Base-by-base conservation (phyloP, 2,113 vertebrate species). In the Apeltes quadracus region DNA sequence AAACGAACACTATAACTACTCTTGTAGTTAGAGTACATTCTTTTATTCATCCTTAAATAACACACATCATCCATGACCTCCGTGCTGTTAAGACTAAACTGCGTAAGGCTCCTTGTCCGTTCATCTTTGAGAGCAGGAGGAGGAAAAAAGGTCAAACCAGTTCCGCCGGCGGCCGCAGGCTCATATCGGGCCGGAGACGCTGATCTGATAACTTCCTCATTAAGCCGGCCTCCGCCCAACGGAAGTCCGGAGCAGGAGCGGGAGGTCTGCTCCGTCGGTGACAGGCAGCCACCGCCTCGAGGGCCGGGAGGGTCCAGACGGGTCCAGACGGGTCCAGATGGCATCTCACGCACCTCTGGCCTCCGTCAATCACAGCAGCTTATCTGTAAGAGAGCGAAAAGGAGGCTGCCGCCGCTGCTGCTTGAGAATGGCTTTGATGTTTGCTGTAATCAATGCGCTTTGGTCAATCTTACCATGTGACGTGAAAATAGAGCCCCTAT, bases 181-280 rank as follows among this genome's bases (percentile, higher is more conserved):
- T 77, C 61, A 66, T 87, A 81, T 85, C 84, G 82, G 87, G 70
- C 55, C 79, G 75, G 83, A 83, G 79, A 84, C 84, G 29, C 81
- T 90, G 85, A 91, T 90, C 87, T 84, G 86, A 89, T 89, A 87
- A 87, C 39, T 61, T 82, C 79, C 88, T 90, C 85, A 88, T 91
- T 91, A 92, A n/a, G 71, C 51, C n/a, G 13, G 61, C 78, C 79
- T 68, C 25, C 27, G 68, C 78, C 73, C 43, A 67, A 63, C 11
- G 25, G 78, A 78, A 82, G 71, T 36, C 59, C 20, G 58, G 64
- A 76, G 77, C 61, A 54, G 85, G 85, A 80, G 86, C 72, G 81
- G 81, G 85, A 83, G 72, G 69, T 69, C 69, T 72, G 54, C 75
- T 83, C 72, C 71, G 82, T 48, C 36, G 72, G 80, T 86, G 86